These are phyloP conservation scores for Megathymus violae DNA, from an alignment of 1,140 invertebrate species.

Conservation along the genomic window DNA sequence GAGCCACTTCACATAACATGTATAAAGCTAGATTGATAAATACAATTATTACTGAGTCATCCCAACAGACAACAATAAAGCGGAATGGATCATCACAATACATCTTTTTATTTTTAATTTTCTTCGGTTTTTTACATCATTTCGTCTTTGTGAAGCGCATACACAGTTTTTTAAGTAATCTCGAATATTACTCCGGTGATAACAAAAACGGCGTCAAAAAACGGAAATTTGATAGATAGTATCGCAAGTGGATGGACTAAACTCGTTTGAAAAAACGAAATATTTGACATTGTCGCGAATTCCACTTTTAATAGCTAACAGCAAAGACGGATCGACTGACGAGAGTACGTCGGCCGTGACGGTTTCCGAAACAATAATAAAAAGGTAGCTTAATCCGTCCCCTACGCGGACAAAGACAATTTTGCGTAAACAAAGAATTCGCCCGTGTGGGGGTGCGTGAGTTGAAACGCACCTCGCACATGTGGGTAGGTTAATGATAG, in stretches of 20 bases:
- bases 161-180: conserved; percentile 19
- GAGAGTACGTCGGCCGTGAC: conserved; percentile 14
- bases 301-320: conserved; percentile 1
- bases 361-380: conserved; percentile 34
- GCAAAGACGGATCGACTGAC: conserved; percentile 9
- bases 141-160: conserved; percentile 19
- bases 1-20: conserved; percentile 6
- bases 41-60: conserved; percentile 11
- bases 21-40: conserved; percentile 8
- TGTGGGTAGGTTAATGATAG: conserved; percentile 82
- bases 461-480: conserved; percentile 51
- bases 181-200: conserved; percentile 13
- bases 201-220: conserved; percentile 15
- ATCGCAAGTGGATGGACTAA: conserved; percentile 9
- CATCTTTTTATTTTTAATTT: conserved; percentile 19
- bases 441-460: conserved; percentile 55
- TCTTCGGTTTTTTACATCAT: conserved; percentile 18
- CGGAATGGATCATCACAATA: conserved; percentile 8
- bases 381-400: conserved; percentile 64
- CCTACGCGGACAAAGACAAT: conserved; percentile 53
- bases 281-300: conserved; percentile 16
- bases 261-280: conserved; percentile 15
- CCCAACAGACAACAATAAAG: conserved; percentile 8
- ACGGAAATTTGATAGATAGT: conserved; percentile 17
- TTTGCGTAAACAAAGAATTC: conserved; percentile 57